Conservation (phyloP, 1,140 invertebrate species). For the Laupala kohalensis region DNA sequence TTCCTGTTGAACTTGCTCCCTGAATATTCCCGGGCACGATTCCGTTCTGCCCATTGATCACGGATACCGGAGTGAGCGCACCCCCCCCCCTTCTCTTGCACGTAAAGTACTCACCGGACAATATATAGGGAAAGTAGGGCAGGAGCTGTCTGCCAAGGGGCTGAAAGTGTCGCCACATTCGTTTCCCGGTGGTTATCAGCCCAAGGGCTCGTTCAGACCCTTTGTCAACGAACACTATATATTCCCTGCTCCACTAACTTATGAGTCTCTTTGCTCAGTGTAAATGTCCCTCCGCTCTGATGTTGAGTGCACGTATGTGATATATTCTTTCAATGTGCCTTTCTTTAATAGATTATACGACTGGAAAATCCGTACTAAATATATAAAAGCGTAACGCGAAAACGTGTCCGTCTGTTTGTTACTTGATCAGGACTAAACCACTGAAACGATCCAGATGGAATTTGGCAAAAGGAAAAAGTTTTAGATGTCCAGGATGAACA, state of each 20-base stretch:
- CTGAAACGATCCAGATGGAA: too few relatives aligned
- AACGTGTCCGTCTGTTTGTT: too few relatives aligned
- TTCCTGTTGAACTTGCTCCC: neutral
- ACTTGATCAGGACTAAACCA: too few relatives aligned
- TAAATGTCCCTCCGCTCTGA: neutral
- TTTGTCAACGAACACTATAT: neutral
- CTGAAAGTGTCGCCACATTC: neutral
- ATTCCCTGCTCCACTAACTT: neutral
- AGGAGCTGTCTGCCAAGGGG: neutral
- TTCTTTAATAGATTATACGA: too few relatives aligned
- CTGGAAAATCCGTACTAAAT: too few relatives aligned
- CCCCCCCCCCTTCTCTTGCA: too few relatives aligned
- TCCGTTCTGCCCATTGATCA: too few relatives aligned
- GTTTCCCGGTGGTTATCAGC: neutral
- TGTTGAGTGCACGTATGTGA: neutral
- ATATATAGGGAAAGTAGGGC: neutral
- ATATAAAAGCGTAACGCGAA: too few relatives aligned
- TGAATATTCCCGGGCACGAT: too few relatives aligned
- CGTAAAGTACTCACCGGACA: neutral
- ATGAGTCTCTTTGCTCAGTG: neutral
- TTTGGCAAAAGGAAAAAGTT: too few relatives aligned
- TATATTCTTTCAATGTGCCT: neutral
- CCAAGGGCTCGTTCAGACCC: neutral
- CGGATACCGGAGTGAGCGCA: too few relatives aligned
- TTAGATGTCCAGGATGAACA: too few relatives aligned